Evolutionary conservation across 2,888 invertebrate genomes (phyloP), one percentile per base, ranked within the genome.

Genomic region (Heliconius ethilla): DNA sequence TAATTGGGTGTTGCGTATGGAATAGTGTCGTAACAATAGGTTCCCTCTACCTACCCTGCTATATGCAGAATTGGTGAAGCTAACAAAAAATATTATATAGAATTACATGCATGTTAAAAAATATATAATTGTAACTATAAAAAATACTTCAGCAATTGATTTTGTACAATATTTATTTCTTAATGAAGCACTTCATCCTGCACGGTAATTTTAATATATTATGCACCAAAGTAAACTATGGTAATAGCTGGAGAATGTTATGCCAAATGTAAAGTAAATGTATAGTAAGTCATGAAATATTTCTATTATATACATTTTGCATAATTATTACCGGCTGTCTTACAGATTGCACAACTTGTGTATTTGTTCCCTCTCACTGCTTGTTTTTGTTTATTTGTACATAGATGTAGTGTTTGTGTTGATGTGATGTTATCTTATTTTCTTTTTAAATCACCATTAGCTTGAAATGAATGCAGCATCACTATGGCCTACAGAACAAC

Each of bases 381-480:
- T 76, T 74, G 73, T 69, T n/a, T 18, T 27, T 63, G 25, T 77
- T 62, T 79, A 78, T 70, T 80, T 70, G 76, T 40, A 40, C 78
- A 45, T 73, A 76, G 75, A 80, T 82, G 79, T 80, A 81, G 81
- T 81, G 80, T 80, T 83, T 59, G 11, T 81, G 77, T 78, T 77
- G 78, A 81, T 77, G 40, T 45, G 25, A 70, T 81, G 81, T 83
- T 83, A 83, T 84, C 83, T 82, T 79, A 84, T 82, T 84, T 82
- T 83, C 22, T 29, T 87, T 85, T 86, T 89, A 87, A 88, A 87
- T 84, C 86, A 89, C 84, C 80, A 89, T 84, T 91, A 94, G 93
- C 92, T 94, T 91, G 94, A 93, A 91, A 89, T 89, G 59, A 92
- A 89, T 82, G 89, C 88, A 82, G 85, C 88, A 81, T 85, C 89